Percentiles rank a stretch among this genome's conserved stretches.
phyloP scores from a whole-genome alignment of 2,113 vertebrate genomes.

The Lophura nycthemera region DNA sequence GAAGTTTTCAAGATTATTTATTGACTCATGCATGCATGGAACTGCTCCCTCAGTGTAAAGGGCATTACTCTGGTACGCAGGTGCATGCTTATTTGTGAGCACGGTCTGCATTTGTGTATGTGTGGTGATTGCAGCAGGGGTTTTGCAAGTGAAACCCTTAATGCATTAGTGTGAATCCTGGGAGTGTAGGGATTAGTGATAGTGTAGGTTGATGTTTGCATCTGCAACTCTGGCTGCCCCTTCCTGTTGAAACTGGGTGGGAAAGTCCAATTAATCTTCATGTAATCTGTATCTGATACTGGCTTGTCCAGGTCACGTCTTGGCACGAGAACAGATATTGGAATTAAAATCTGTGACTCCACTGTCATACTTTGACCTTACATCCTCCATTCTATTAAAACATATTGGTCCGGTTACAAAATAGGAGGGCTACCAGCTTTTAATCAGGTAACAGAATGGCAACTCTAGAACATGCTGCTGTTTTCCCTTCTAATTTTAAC shows the following conservation, averaged over 20 bases:
- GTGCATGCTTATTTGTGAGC: neutral
- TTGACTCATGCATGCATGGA: neutral
- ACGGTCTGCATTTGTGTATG: neutral
- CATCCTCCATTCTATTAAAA: neutral
- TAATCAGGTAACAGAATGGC: neutral
- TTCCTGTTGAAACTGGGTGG: neutral
- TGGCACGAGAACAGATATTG: neutral
- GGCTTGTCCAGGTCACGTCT: neutral
- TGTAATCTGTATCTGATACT: neutral
- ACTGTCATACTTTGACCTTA: neutral
- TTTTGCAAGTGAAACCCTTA: neutral
- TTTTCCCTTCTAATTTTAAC: neutral
- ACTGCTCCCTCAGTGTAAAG: neutral
- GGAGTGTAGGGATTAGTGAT: neutral
- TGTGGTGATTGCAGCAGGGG: neutral
- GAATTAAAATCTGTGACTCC: constrained; percentile 2
- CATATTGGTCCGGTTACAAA: neutral
- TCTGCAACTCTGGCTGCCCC: neutral
- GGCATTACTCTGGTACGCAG: neutral
- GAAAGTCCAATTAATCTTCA: neutral
- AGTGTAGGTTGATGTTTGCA: neutral
- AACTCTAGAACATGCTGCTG: neutral
- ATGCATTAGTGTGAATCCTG: neutral
- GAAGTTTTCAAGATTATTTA: neutral
- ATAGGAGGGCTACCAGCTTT: neutral